Conservation (phyloP, 2,888 invertebrate genomes). For the Heliconius ethilla region DNA sequence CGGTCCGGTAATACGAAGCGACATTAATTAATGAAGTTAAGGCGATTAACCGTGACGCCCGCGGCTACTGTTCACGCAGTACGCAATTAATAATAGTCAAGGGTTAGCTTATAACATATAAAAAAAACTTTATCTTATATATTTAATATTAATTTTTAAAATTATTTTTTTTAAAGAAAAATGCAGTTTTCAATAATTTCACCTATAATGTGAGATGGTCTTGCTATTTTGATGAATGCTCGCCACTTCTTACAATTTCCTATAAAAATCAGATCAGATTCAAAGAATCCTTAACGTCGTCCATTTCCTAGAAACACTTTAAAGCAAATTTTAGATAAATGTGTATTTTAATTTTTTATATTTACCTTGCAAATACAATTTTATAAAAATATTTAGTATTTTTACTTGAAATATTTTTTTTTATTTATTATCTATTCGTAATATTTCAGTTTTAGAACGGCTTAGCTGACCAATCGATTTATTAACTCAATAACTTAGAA, state of each 20-base stretch:
- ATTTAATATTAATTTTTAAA: neutral
- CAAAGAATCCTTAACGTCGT: too few relatives aligned
- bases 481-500: slow-evolving; percentile 47
- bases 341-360: neutral
- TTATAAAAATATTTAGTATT: neutral
- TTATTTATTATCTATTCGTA: neutral
- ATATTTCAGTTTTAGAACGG: neutral
- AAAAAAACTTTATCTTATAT: neutral
- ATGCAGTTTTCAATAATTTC: too few relatives aligned
- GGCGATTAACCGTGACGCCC: slow-evolving; percentile 60
- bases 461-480: slow-evolving; percentile 47
- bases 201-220: too few relatives aligned
- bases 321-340: neutral
- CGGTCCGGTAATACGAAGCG: slow-evolving; percentile 63
- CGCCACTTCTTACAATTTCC: too few relatives aligned
- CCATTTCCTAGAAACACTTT: too few relatives aligned
- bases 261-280: too few relatives aligned
- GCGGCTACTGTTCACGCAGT: slow-evolving; percentile 17
- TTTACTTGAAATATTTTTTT: neutral
- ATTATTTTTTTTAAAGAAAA: too few relatives aligned
- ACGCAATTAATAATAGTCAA: slow-evolving; percentile 30
- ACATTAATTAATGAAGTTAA: slow-evolving; percentile 75
- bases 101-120: neutral
- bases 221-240: too few relatives aligned
- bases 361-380: neutral